Evolutionary conservation across 2,888 invertebrate species (phyloP).

Genomic region (Nephrotoma appendiculata): DNA sequence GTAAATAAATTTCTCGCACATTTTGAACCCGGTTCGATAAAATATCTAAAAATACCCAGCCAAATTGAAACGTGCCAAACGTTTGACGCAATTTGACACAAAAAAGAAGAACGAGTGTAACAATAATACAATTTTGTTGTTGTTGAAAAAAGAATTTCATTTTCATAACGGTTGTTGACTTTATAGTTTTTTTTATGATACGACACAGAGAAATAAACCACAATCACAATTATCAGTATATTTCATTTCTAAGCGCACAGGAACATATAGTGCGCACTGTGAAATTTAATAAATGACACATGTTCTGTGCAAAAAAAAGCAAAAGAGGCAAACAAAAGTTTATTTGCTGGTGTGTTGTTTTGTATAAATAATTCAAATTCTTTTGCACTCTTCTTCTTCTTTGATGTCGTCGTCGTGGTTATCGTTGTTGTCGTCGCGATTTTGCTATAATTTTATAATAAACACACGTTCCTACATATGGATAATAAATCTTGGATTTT

Average conservation of each 20-base stretch:
- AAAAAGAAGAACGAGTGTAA: too few relatives aligned
- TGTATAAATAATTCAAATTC: not conserved
- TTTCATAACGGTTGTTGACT: not conserved
- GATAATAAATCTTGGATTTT: too few relatives aligned
- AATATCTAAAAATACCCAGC: too few relatives aligned
- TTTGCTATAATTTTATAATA: not conserved
- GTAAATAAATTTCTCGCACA: too few relatives aligned
- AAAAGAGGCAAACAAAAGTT: not conserved
- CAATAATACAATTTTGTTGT: too few relatives aligned
- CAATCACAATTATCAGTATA: too few relatives aligned
- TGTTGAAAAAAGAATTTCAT: not conserved
- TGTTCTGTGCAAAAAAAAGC: not conserved
- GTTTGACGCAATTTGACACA: too few relatives aligned
- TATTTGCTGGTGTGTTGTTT: not conserved
- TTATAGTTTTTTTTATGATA: not conserved
- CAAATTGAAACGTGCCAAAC: too few relatives aligned
- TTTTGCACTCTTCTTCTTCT: not conserved
- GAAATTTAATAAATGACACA: not conserved
- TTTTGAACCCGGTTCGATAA: too few relatives aligned
- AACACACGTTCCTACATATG: not conserved
- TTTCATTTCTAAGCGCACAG: too few relatives aligned
- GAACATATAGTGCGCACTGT: not conserved
- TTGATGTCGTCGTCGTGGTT: too few relatives aligned
- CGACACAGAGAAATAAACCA: not conserved
- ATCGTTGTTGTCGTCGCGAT: not conserved